phyloP scores from a whole-genome alignment of 2,113 vertebrate species.

The Parotia lawesii region DNA sequence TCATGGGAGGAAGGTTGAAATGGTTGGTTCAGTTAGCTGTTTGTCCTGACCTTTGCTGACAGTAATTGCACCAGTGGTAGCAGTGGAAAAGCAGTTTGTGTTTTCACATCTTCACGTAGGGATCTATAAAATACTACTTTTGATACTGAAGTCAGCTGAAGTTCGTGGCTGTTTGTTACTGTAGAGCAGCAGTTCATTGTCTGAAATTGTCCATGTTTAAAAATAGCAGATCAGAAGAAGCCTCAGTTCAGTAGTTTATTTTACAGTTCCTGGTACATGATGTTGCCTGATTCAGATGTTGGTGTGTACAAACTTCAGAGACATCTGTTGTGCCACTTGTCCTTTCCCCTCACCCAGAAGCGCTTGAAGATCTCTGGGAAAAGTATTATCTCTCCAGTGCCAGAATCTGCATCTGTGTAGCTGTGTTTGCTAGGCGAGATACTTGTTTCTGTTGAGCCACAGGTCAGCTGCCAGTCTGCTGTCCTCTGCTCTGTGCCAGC shows the following conservation, averaged over 20 bases:
- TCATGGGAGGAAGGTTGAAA: neutral
- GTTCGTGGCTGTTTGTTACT: neutral
- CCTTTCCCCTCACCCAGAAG: neutral
- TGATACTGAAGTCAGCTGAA: neutral
- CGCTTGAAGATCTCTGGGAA: neutral
- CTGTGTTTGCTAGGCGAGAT: neutral
- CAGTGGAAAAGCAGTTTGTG: neutral
- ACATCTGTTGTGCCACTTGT: neutral
- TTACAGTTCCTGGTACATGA: neutral
- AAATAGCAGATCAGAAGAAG: neutral
- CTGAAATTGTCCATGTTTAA: neutral
- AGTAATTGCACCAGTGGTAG: neutral
- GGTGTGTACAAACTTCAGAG: neutral
- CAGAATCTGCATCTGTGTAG: neutral
- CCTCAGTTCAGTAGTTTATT: neutral
- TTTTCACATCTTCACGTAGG: neutral
- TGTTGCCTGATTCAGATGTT: neutral
- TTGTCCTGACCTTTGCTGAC: neutral
- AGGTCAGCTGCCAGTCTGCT: constrained; percentile 9
- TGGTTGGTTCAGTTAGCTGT: neutral
- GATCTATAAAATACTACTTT: neutral
- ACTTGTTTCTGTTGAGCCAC: neutral
- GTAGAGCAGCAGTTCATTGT: neutral
- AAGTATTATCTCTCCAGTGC: neutral
- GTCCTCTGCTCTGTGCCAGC: constrained; percentile 14